Evolutionary conservation across 1,140 invertebrate genomes (phyloP), one percentile per base, ranked within the genome.

Genomic region (Hyles euphorbiae): DNA sequence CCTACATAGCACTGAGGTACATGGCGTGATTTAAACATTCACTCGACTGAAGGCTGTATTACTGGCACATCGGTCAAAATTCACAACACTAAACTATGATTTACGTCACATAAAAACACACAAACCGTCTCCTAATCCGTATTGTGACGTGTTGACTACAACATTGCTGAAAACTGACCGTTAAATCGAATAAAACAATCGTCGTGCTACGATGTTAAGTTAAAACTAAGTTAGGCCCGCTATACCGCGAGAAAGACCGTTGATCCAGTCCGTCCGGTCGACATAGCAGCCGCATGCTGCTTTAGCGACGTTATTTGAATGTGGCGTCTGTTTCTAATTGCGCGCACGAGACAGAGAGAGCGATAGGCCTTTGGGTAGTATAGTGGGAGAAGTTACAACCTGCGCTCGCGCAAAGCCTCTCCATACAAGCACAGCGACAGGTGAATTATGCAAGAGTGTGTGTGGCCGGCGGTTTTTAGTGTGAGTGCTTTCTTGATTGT

Each of bases 191-290:
- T 83, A 71, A 79, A 83, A 80, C 81, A 78, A 70, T 76, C 81
- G 69, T 70, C 65, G 66, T 62, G 72, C 56, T 64, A 65, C 77
- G 74, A 71, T 67, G 85, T 76, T 85, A 85, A 82, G 73, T 84
- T 81, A 70, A 81, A 88, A 88, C 85, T 88, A 88, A 88, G 82
- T 78, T 80, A 73, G 70, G 69, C 71, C 70, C 75, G 78, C 79
- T 83, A 78, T 71, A 73, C 36, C 62, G 72, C 70, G 72, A 73
- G 66, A 82, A 83, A 82, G 79, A 88, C 85, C 85, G 85, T 88
- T 88, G 83, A 83, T 86, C 85, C 78, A 81, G 78, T 86, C 80
- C 70, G 70, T 11, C 54, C 62, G 48, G 80, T 84, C 82, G 83
- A 69, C 83, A 83, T 75, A 80, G 62, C 83, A 81, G 82, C 64